phyloP scores from a whole-genome alignment of 2,797 vertebrate species.

The Takifugu ocellatus region DNA sequence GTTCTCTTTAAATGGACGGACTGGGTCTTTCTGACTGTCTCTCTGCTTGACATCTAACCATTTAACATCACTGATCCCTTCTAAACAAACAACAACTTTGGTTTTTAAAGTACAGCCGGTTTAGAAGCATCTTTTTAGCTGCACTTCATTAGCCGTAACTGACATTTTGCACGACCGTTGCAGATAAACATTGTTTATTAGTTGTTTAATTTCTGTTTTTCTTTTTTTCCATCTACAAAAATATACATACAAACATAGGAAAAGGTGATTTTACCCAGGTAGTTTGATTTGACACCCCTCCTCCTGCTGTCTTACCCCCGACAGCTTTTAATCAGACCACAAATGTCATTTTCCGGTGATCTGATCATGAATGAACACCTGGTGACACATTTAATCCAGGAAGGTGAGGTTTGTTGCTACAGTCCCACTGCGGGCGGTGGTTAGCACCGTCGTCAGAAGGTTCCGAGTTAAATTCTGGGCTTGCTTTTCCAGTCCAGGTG shows the following conservation, averaged over 20 bases:
- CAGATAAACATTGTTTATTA: no score
- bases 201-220: no score
- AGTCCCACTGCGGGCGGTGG: no score
- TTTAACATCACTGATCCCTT: neutral
- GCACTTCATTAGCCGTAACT: neutral
- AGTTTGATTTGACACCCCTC: constrained; percentile 23
- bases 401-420: neutral
- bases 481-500: no score
- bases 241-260: no score
- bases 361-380: neutral
- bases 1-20: no score
- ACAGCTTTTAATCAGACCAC: neutral
- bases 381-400: neutral
- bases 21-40: neutral
- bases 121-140: neutral
- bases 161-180: no score
- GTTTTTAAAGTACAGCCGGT: no score
- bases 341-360: neutral
- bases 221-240: no score
- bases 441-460: no score
- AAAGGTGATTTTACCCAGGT: no score
- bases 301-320: constrained; percentile 23
- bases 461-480: no score
- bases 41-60: neutral
- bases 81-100: constrained; percentile 1